phyloP scores from a whole-genome alignment of 2,797 vertebrate species.

The Tarsius wallacei region DNA sequence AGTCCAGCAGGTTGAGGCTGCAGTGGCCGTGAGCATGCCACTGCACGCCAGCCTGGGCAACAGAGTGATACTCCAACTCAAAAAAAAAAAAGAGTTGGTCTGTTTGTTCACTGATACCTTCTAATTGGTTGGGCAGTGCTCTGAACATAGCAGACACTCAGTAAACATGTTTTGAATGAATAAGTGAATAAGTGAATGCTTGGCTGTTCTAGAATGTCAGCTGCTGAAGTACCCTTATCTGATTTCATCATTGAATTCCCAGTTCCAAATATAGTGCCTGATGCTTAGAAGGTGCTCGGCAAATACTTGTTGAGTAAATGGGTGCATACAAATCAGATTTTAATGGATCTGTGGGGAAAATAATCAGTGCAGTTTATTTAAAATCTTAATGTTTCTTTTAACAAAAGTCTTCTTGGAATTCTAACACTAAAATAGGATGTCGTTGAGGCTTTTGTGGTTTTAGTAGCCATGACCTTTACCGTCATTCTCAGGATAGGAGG shows the following conservation, averaged over 20 bases:
- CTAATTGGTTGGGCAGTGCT: not conserved
- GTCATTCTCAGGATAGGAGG: conserved; percentile 68
- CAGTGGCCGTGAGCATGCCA: too few relatives aligned
- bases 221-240: not conserved
- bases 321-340: not conserved
- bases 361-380: conserved; percentile 68
- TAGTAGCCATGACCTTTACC: conserved; percentile 70
- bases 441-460: conserved; percentile 72
- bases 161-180: not conserved
- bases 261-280: not conserved
- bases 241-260: not conserved
- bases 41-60: too few relatives aligned
- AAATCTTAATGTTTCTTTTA: conserved; percentile 74
- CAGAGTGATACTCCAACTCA: too few relatives aligned
- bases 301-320: conserved; percentile 9
- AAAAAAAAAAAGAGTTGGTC: not conserved
- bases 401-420: conserved; percentile 76
- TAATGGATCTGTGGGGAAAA: not conserved
- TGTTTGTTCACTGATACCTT: conserved; percentile 15
- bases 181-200: not conserved
- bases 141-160: not conserved
- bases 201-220: not conserved
- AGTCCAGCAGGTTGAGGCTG: too few relatives aligned
- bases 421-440: conserved; percentile 67
- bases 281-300: not conserved